Evolutionary conservation across 2,113 vertebrate species (phyloP), one percentile per base, ranked within the genome.

Genomic region (Gymnorhina tibicen): DNA sequence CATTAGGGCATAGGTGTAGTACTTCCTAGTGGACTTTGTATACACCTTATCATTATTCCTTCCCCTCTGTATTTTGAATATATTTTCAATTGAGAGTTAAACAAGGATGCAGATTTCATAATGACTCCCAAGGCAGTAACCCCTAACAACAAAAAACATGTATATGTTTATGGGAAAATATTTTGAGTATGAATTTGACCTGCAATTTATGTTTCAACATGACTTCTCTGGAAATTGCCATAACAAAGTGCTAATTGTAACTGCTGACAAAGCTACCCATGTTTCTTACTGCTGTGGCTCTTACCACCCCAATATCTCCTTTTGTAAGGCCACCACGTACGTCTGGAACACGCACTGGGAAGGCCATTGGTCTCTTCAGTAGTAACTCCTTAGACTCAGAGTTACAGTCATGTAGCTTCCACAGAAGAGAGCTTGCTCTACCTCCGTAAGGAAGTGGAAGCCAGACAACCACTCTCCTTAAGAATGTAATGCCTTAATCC

Each of bases 81-180:
- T 28, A 56, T 58, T 89, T 85, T 62, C 70, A 76, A 41, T 0
- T 33, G 12, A 58, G 14, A 47, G 30, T 56, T 47, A 83, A 69
- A 69, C 26, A 76, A 85, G 12, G 50, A 87, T 91, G 83, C 39
- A 88, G 53, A 83, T 79, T 56, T 56, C 56, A 41, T 26, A 21
- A 42, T 10, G 19, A 55, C 33, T 62, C 46, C 47, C 41, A 74
- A 53, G 0, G 2, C 8, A 26, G 23, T 53, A 93, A 69, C n/a
- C 39, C 10, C 53, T 76, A 82, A 80, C 16, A 79, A 77, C 13
- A 73, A 35, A 78, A 89, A 58, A 5, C 3, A 9, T 37, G 9
- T 16, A 33, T 42, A 11, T 63, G 44, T 89, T 93, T 89, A 79
- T n/a, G 39, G 85, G n/a, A 69, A 94, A 97, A 89, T 79, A 92